Evolutionary conservation across 2,888 invertebrate genomes (phyloP).

Genomic region (Brachypalpus laphriformis): DNA sequence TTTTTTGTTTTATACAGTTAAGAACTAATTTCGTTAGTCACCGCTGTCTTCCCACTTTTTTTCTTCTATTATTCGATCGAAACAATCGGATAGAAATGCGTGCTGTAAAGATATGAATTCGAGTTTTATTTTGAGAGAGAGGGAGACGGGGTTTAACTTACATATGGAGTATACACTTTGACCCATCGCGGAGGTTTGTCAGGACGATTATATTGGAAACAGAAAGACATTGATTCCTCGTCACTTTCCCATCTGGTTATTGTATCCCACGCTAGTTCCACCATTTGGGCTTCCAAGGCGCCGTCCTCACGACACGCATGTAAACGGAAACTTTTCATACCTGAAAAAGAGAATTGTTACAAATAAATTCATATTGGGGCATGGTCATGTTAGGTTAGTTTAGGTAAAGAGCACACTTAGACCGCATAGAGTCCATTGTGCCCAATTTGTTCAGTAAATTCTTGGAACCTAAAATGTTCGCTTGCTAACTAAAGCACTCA

Average conservation of each 20-base stretch:
- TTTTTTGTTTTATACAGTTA: slow-evolving; percentile 27
- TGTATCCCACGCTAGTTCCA: slow-evolving; percentile 92
- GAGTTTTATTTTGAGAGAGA: not conserved
- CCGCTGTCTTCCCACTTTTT: slow-evolving; percentile 92
- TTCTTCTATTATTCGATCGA: slow-evolving; percentile 97
- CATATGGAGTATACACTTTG: slow-evolving; percentile 94
- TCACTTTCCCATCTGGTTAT: slow-evolving; percentile 94
- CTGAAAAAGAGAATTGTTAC: slow-evolving; percentile 81
- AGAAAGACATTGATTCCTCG: slow-evolving; percentile 95
- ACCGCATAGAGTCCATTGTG: no score
- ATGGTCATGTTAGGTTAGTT: no score
- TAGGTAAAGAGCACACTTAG: no score
- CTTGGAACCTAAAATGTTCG: no score
- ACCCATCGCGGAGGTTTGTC: slow-evolving; percentile 93
- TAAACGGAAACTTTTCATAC: slow-evolving; percentile 88
- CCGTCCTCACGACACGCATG: slow-evolving; percentile 94
- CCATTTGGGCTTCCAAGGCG: slow-evolving; percentile 89
- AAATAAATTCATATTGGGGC: no score
- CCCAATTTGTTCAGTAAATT: no score
- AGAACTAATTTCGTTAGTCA: slow-evolving; percentile 85
- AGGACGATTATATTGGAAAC: slow-evolving; percentile 91
- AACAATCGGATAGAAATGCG: slow-evolving; percentile 88
- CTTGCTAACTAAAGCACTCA: no score
- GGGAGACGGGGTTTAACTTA: slow-evolving; percentile 83
- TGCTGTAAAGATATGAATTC: slow-evolving; percentile 76